Evolutionary conservation across 2,888 invertebrate species (phyloP), one percentile per base, ranked within the genome.

Genomic region (Phyllotreta striolata): DNA sequence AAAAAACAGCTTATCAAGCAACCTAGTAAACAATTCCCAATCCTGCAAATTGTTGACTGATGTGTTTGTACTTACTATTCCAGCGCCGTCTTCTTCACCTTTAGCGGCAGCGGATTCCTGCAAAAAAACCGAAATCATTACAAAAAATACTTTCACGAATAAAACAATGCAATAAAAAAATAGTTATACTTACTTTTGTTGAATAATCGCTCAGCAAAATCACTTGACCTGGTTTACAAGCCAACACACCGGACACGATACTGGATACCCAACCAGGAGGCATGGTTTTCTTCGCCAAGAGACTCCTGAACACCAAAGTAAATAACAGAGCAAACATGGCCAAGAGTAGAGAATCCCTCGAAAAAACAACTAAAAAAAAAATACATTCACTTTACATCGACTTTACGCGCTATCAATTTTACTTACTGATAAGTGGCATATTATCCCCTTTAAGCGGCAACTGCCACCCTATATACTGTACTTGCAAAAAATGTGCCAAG

Each of bases 371-470:
- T 80, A 62, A 66, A 76, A 76, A 56, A n/a, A 39, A 46, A 12
- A 34, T 34, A 63, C 58, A 56, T 54, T 14, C 41, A 2, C 4
- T n/a, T 4, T 34, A 35, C 4, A 51, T 35, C 3, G 8, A 52
- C 9, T 52, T 52, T 24, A 52, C 34, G 56, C 10, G 6, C n/a
- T 55, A 47, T 13, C 52, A 24, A 13, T 51, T 51, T n/a, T 62
- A 77, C 80, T 80, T 79, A 86, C 87, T 66, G 70, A 89, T 82
- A 60, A 86, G 83, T 1, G 89, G 89, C 35, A 85, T 82, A 10
- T 84, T 84, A 0, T 83, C 78, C 60, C 88, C 88, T 74, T 86
- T 86, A 64, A 84, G 82, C 1, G 89, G 89, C 39, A 89, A 78
- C 61, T 84, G 80, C 80, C 85, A 87, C 10, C 86, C 84, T 10